phyloP scores from a whole-genome alignment of 2,888 invertebrate genomes.

The Polydrusus tereticollis region DNA sequence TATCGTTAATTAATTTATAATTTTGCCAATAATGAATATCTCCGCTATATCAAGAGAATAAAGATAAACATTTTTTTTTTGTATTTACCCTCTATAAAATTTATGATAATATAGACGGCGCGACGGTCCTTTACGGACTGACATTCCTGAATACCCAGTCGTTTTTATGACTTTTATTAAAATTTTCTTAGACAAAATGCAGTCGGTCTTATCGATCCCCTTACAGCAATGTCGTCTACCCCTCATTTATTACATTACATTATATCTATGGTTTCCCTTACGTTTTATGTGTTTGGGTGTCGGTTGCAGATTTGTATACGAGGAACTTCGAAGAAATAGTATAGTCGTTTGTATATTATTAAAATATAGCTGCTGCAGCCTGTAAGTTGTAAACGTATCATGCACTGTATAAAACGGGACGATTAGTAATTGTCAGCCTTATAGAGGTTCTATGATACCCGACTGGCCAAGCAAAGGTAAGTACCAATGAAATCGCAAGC shows the following conservation, averaged over 20 bases:
- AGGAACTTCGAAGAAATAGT: not conserved
- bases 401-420: no score
- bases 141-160: constrained; percentile 9
- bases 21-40: no score
- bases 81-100: not conserved
- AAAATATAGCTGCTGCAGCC: no score
- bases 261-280: constrained; percentile 9
- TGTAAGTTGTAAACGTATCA: no score
- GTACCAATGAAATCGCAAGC: no score
- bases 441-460: no score
- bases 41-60: not conserved
- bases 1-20: not conserved
- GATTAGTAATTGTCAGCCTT: no score
- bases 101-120: not conserved
- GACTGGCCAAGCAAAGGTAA: no score
- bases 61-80: not conserved
- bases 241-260: constrained; percentile 19
- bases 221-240: constrained; percentile 7
- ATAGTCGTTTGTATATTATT: not conserved
- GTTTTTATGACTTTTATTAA: constrained; percentile 16
- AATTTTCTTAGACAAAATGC: constrained; percentile 1
- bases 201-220: constrained; percentile 2
- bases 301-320: not conserved
- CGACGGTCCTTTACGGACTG: not conserved
- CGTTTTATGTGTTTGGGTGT: constrained; percentile 16